Evolutionary conservation across 2,888 invertebrate species (phyloP).

Genomic region (Lordiphosa andalusiaca): DNA sequence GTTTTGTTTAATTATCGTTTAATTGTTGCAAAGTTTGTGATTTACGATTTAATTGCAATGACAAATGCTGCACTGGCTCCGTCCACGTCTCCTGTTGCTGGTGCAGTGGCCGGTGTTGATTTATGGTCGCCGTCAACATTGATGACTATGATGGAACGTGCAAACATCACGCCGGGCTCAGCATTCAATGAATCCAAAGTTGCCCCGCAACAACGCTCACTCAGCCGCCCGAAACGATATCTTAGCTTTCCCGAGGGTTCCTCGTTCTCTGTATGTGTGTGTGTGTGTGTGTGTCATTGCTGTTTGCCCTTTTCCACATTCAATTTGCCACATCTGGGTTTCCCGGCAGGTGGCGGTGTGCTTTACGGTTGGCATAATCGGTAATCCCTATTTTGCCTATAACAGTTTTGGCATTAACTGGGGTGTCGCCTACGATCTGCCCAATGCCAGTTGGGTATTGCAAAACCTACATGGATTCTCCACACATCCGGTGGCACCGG

Average conservation of each 20-base stretch:
- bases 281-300: constrained; percentile 56
- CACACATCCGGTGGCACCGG: constrained; percentile 58
- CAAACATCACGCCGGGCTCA: constrained; percentile 25
- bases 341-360: constrained; percentile 82
- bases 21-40: constrained; percentile 70
- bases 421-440: constrained; percentile 85
- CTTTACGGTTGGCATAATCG: constrained; percentile 83
- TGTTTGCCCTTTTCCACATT: constrained; percentile 9
- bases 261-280: constrained; percentile 81
- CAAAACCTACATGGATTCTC: constrained; percentile 75
- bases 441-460: constrained; percentile 82
- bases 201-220: constrained; percentile 38
- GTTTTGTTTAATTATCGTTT: constrained; percentile 70
- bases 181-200: constrained; percentile 20
- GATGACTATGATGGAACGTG: constrained; percentile 68
- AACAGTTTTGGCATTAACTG: constrained; percentile 86
- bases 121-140: constrained; percentile 63
- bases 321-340: constrained; percentile 20
- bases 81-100: constrained; percentile 16
- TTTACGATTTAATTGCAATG: constrained; percentile 70
- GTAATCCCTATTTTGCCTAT: constrained; percentile 82
- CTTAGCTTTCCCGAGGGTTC: constrained; percentile 83
- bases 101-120: constrained; percentile 53
- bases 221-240: constrained; percentile 78
- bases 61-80: constrained; percentile 50